phyloP scores from a whole-genome alignment of 2,888 invertebrate species.

The Carpatolechia fugitivella region DNA sequence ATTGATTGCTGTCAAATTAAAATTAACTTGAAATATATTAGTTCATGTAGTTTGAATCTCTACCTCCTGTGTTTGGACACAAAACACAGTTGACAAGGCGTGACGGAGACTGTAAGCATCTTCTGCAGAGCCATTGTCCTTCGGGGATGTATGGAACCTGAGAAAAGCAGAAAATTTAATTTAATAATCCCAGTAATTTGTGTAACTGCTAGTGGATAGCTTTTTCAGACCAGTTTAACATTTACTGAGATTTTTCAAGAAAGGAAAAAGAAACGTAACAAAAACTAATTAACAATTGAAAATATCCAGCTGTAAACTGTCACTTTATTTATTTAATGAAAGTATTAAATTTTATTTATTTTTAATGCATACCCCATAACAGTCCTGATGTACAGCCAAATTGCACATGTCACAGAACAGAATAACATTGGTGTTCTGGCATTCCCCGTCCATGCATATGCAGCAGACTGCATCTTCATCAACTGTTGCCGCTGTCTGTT shows the following conservation, averaged over 20 bases:
- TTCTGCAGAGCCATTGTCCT: conserved; percentile 97
- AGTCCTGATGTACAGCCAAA: conserved; percentile 98
- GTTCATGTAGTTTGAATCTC: no score
- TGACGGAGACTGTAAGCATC: conserved; percentile 97
- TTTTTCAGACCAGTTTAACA: no score
- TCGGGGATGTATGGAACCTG: conserved; percentile 94
- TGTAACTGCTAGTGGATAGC: no score
- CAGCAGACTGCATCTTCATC: conserved; percentile 99
- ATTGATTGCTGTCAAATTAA: no score
- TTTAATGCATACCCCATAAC: conserved; percentile 88
- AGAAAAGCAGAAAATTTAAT: background rate
- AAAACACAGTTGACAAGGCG: conserved; percentile 97
- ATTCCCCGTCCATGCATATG: conserved; percentile 99
- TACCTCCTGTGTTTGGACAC: conserved; percentile 96
- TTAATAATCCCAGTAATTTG: no score
- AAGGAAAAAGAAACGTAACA: no score
- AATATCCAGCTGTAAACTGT: no score
- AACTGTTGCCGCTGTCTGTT: conserved; percentile 86
- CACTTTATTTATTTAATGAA: no score
- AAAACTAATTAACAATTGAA: no score
- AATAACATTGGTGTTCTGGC: conserved; percentile 98
- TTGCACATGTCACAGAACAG: conserved; percentile 99
- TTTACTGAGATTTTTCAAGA: no score
- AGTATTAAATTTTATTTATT: background rate
- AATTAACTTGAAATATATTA: no score